Base-by-base conservation (phyloP, 2,888 invertebrate species). In the Caenorhabditis sinica region DNA sequence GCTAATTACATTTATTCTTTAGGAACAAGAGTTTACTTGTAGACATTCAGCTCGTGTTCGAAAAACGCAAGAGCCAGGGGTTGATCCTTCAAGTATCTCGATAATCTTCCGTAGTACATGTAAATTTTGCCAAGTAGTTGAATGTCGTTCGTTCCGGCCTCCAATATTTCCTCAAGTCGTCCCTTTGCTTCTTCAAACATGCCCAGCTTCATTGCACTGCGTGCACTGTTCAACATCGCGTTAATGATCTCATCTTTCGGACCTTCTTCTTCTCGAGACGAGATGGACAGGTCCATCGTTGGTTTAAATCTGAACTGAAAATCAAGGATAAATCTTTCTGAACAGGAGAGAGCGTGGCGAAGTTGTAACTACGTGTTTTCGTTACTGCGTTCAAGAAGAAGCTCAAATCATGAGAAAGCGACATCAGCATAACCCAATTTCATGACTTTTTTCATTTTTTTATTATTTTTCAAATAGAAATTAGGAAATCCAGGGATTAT, bases 51-150 rank as follows among this genome's bases (percentile, higher is more conserved):
- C 25, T 79, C 79, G 17, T 72, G 53, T 4, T 79, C 79, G 23
- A 79, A 79, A 40, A 72, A 79, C 13, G 56, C 65, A 9, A 79
- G 45, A 5, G 79, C 71, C 20, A 43, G 53, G 0, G 36, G 36
- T 33, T 72, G n/a, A 25, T 71, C 33, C 20, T 72, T 65, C 23
- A 79, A 28, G 20, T 65, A 36, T 28, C 72, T 49, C 30, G 65
- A 65, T 1, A 65, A 45, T 65, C 72, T 63, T 33, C 79, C 79
- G 49, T 79, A 79, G 56, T 65, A 79, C 79, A 79, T 79, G 65
- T 79, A 79, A 25, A 79, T 71, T 17, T 28, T 65, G 30, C 71
- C 56, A n/a, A 79, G 72, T 20, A 79, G 72, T 45, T 72, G 40
- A 33, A 79, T 63, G 65, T 56, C 69, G 30, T 5, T 36, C n/a